These are phyloP conservation scores for Myiotriccus ornatus DNA, from an alignment of 2,797 vertebrate genomes.

Conservation along the genomic window DNA sequence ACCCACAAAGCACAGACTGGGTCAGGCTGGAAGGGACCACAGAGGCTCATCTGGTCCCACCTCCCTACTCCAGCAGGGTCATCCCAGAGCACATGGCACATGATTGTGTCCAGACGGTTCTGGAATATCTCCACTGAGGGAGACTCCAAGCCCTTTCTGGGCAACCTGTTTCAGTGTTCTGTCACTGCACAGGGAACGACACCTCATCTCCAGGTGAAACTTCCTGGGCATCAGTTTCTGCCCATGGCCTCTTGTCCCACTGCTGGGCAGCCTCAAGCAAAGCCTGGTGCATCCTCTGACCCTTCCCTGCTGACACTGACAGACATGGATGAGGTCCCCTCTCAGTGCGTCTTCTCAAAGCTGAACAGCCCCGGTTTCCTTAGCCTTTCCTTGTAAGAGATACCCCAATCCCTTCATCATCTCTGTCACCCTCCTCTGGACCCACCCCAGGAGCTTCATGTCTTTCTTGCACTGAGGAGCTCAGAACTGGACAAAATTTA, in stretches of 20 bases:
- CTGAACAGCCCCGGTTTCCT: not conserved
- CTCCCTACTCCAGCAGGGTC: not conserved
- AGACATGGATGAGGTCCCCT: not conserved
- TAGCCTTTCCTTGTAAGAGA: accelerated
- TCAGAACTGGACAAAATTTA: not conserved
- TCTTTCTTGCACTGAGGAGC: not conserved
- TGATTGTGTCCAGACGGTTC: not conserved
- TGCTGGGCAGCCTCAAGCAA: not conserved
- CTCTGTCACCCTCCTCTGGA: not conserved
- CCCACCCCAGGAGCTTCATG: not conserved
- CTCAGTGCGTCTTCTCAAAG: not conserved
- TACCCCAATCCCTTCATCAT: not conserved
- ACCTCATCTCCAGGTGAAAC: not conserved
- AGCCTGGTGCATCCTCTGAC: not conserved
- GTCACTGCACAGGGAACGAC: not conserved
- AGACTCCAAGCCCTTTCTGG: not conserved
- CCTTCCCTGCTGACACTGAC: not conserved
- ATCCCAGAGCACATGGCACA: not conserved
- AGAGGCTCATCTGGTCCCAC: not conserved
- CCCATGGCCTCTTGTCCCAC: accelerated
- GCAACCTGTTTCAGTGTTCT: not conserved
- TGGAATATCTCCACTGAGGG: not conserved
- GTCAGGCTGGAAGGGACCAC: not conserved
- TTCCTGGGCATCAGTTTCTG: not conserved
- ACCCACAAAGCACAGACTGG: not conserved